Evolutionary conservation across 2,797 vertebrate species (phyloP).

Genomic region (Acanthis flammea): DNA sequence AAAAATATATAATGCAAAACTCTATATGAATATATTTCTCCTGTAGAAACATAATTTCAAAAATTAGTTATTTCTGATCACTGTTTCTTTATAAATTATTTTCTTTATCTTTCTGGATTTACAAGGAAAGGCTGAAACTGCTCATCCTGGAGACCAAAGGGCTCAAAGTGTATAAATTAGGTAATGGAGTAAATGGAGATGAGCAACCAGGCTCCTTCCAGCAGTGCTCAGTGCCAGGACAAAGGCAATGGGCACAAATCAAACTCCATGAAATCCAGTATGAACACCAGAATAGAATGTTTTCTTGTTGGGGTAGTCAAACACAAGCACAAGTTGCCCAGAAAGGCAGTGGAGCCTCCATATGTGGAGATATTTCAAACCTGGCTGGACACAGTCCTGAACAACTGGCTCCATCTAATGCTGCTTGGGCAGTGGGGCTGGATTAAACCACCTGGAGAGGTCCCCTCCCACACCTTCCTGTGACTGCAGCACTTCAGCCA

Average conservation of each 20-base stretch:
- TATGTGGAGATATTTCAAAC: neutral
- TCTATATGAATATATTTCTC: neutral
- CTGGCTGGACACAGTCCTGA: neutral
- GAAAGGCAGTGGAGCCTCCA: neutral
- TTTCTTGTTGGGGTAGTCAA: neutral
- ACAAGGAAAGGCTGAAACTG: neutral
- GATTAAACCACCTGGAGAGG: neutral
- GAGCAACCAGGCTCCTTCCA: neutral
- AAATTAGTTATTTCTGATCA: neutral
- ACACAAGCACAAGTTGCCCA: neutral
- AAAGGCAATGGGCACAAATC: neutral
- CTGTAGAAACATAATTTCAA: neutral
- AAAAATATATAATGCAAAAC: neutral
- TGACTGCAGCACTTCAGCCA: neutral
- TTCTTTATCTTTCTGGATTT: neutral
- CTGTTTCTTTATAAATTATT: neutral
- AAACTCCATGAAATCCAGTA: neutral
- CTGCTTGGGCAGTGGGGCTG: neutral
- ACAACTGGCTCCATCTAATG: neutral
- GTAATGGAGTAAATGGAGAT: neutral
- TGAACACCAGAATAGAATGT: fast-evolving
- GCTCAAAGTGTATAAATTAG: neutral
- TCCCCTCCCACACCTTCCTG: neutral
- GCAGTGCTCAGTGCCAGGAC: neutral
- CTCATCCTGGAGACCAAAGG: neutral